Conservation (phyloP, 1,140 invertebrate species). For the Drosophila yakuba region DNA sequence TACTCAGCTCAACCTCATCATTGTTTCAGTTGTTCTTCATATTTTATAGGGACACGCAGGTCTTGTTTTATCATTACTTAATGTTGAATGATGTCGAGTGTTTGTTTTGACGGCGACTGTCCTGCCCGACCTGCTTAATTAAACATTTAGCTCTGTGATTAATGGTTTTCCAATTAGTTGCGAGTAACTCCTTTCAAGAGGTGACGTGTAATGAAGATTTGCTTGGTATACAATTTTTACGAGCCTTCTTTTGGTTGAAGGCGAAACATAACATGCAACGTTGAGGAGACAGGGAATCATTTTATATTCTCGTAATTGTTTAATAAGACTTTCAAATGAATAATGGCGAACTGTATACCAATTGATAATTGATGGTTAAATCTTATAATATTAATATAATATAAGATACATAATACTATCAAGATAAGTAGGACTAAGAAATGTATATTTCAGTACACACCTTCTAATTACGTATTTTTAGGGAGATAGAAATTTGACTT, state of each 20-base stretch:
- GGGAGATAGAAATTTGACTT: too few relatives aligned
- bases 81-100: constrained; percentile 82
- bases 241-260: neutral
- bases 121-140: constrained; percentile 53
- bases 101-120: constrained; percentile 77
- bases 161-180: constrained; percentile 66
- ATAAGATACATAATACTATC: too few relatives aligned
- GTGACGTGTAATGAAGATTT: constrained; percentile 4
- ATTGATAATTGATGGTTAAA: too few relatives aligned
- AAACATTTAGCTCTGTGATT: constrained; percentile 72
- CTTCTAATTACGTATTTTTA: too few relatives aligned
- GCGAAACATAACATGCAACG: neutral
- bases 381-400: too few relatives aligned
- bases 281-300: neutral
- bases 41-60: constrained; percentile 45
- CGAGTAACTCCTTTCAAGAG: constrained; percentile 12
- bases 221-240: neutral
- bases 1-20: constrained; percentile 44
- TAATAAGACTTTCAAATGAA: too few relatives aligned
- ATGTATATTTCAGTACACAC: too few relatives aligned
- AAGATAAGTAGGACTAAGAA: too few relatives aligned
- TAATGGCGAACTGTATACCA: too few relatives aligned
- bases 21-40: constrained; percentile 39
- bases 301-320: too few relatives aligned
- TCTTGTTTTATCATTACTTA: constrained; percentile 68